Evolutionary conservation across 2,888 invertebrate species (phyloP).

Genomic region (Dorcus parallelipipedus): DNA sequence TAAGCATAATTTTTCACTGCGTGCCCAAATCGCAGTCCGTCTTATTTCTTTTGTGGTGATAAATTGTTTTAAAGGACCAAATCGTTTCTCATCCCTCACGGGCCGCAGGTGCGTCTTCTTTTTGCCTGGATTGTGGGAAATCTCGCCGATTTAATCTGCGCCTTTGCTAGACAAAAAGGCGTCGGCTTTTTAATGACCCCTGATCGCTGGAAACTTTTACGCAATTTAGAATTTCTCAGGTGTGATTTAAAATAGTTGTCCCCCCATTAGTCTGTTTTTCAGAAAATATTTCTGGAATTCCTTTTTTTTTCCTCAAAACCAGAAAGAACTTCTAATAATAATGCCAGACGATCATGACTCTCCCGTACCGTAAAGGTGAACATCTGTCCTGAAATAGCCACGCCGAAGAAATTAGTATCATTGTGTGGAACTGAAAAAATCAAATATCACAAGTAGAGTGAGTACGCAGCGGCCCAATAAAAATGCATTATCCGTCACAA

Average conservation of each 20-base stretch:
- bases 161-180: conserved; percentile 24
- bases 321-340: no score
- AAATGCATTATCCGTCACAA: conserved; percentile 20
- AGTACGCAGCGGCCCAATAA: conserved; percentile 13
- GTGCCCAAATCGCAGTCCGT: no score
- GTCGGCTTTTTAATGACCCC: conserved; percentile 21
- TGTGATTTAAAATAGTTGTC: no score
- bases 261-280: no score
- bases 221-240: no score
- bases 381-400: conserved; percentile 3
- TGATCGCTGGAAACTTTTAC: conserved; percentile 7
- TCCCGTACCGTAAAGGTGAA: not conserved
- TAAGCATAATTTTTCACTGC: no score
- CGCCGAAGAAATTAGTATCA: conserved; percentile 10
- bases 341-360: no score
- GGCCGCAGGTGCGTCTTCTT: conserved; percentile 13
- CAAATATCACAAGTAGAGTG: conserved; percentile 12
- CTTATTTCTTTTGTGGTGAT: conserved; percentile 26
- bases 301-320: no score
- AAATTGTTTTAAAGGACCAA: conserved; percentile 30
- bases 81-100: conserved; percentile 16
- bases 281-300: no score
- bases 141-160: conserved; percentile 1
- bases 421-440: conserved; percentile 10
- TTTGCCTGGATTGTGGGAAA: conserved; percentile 4